phyloP scores from a whole-genome alignment of 2,113 vertebrate genomes.

The Gulo gulo region DNA sequence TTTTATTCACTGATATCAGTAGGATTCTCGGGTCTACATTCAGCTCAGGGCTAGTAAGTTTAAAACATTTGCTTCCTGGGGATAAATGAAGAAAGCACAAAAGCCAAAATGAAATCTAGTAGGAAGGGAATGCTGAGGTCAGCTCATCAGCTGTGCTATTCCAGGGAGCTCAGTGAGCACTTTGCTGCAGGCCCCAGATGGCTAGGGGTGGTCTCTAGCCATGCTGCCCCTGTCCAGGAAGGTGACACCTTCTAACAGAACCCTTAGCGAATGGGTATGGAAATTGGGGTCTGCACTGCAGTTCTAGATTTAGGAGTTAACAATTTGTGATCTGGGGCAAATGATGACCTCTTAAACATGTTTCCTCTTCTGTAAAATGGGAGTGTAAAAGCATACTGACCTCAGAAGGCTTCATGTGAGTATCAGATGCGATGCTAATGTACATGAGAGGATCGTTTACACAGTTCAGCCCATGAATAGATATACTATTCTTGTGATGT shows the following conservation, averaged over 20 bases:
- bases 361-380: background rate
- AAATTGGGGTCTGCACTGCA: background rate
- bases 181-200: background rate
- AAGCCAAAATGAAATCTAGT: background rate
- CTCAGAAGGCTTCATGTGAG: background rate
- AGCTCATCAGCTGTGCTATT: background rate
- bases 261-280: background rate
- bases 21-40: background rate
- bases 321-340: background rate
- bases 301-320: background rate
- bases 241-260: background rate
- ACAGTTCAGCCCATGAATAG: accelerated
- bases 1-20: background rate
- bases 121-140: background rate
- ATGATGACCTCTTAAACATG: background rate
- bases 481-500: accelerated
- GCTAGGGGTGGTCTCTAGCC: background rate
- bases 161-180: background rate
- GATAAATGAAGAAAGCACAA: background rate
- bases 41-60: background rate
- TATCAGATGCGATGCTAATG: background rate
- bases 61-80: background rate
- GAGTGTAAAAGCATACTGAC: background rate
- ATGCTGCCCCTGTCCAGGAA: background rate
- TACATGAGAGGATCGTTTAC: accelerated